Percentiles rank a stretch among this genome's conserved stretches.
Evolutionary conservation across 2,113 vertebrate species (phyloP).

Genomic region (Dolichotis patagonum): DNA sequence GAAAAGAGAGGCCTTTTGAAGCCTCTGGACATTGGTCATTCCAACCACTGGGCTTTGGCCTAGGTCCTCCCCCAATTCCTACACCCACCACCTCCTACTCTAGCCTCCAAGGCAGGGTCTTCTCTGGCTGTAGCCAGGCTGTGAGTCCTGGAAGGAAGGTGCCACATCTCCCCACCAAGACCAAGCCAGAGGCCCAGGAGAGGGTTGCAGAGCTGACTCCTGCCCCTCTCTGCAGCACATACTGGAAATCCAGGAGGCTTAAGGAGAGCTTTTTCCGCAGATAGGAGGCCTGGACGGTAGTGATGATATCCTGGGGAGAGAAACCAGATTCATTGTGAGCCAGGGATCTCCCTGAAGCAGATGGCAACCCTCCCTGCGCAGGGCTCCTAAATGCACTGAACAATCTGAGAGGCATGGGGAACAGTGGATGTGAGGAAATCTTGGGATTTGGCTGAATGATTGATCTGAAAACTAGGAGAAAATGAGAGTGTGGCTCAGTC

Average conservation of each 20-base stretch:
- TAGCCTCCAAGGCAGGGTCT: background rate
- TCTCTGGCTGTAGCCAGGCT: background rate
- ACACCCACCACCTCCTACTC: background rate
- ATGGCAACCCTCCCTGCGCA: background rate
- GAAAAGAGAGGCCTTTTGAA: background rate
- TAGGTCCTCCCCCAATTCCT: background rate
- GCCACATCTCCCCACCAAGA: background rate
- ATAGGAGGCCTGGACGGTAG: slow-evolving; percentile 86
- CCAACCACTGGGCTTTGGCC: background rate
- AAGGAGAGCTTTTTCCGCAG: slow-evolving; percentile 87
- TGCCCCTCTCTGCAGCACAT: slow-evolving; percentile 24
- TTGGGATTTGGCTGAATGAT: background rate
- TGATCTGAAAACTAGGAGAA: background rate
- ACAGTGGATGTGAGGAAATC: background rate
- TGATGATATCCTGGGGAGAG: slow-evolving; percentile 63
- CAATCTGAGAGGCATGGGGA: background rate
- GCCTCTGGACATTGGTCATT: background rate
- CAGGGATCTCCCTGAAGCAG: background rate
- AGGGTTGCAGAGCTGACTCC: background rate
- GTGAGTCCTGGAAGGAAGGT: background rate
- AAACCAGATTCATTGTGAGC: background rate
- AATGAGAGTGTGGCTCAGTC: background rate
- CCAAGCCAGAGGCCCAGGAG: background rate
- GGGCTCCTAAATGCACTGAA: background rate
- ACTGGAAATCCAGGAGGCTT: slow-evolving; percentile 80